Base-by-base conservation (phyloP, 2,888 invertebrate species). In the Lepidonotus clava region DNA sequence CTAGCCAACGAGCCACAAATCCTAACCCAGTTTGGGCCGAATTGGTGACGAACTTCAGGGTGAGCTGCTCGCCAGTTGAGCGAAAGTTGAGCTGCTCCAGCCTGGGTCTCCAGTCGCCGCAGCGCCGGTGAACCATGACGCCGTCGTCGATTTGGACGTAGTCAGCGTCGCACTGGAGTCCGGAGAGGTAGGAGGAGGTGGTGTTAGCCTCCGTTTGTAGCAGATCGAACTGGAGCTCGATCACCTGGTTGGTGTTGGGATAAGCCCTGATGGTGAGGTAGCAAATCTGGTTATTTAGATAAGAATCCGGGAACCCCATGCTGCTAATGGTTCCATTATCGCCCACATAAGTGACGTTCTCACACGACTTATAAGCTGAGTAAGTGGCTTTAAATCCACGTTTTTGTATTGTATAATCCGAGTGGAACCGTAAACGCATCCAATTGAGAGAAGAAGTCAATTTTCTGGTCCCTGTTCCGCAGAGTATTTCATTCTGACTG, bases 171-270 rank as follows among this genome's bases (percentile, higher is more conserved):
- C 85, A 85, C 8, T 71, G 6, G 11, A 28, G 51, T n/a, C 36
- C 76, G 5, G 8, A 18, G 5, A 85, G 32, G 38, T 85, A 76
- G 0, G 85, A 71, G 0, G 85, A 71, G 11, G 76, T 41, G 0
- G 34, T 36, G 14, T 24, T 28, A 21, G 85, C 71, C 46, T 71
- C 61, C 36, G 76, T 85, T 14, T 85, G 38, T 0, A 85, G 36
- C 36, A 76, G 28, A 8, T 41, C 85, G 76, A 85, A 85, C 76
- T 85, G 85, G n/a, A 85, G 36, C 28, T 85, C 85, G 6, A 85
- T 76, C 21, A 40, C 24, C 18, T 76, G 11, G 18, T 21, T 4
- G 40, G 11, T 21, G n/a, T 71, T 32, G 4, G 46, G 18, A n/a
- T n/a, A n/a, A 0, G 67, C 28, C n/a, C 24, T 46, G 14, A 85